Evolutionary conservation across 2,888 invertebrate species (phyloP).

Genomic region (Caradrina clavipalpis): DNA sequence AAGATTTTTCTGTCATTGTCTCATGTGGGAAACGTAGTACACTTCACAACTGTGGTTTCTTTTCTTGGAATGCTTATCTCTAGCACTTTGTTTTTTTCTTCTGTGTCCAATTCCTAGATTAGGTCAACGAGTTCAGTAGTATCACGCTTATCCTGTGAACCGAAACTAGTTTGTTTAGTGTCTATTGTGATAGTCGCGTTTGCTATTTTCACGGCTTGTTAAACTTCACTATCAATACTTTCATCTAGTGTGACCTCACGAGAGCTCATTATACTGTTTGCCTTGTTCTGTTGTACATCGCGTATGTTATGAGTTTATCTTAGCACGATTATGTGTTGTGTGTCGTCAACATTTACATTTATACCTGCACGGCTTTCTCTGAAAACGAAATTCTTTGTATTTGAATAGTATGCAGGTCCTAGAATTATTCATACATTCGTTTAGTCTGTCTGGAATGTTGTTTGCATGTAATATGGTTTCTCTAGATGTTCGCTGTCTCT

Average conservation of each 20-base stretch:
- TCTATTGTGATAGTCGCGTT: constrained; percentile 46
- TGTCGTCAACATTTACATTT: constrained; percentile 57
- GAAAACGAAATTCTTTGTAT: constrained; percentile 51
- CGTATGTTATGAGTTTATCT: constrained; percentile 60
- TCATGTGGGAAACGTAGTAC: constrained; percentile 64
- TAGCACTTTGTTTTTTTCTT: constrained; percentile 12
- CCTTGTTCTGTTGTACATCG: constrained; percentile 54
- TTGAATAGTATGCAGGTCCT: constrained; percentile 46
- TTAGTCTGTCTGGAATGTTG: constrained; percentile 14
- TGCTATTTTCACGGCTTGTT: constrained; percentile 64
- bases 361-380: constrained; percentile 59
- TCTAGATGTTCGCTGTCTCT: not conserved
- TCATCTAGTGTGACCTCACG: constrained; percentile 72
- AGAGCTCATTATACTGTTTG: constrained; percentile 63
- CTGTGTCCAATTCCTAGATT: constrained; percentile 27
- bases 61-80: constrained; percentile 35
- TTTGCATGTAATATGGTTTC: constrained; percentile 13
- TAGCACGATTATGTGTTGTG: constrained; percentile 56
- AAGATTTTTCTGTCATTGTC: constrained; percentile 69
- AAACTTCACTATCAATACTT: constrained; percentile 69
- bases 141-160: constrained; percentile 41
- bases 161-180: constrained; percentile 31
- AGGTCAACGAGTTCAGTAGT: constrained; percentile 36
- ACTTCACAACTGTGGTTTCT: constrained; percentile 33
- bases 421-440: constrained; percentile 35